Base-by-base conservation (phyloP, 2,888 invertebrate genomes). In the Eupithecia dodoneata region DNA sequence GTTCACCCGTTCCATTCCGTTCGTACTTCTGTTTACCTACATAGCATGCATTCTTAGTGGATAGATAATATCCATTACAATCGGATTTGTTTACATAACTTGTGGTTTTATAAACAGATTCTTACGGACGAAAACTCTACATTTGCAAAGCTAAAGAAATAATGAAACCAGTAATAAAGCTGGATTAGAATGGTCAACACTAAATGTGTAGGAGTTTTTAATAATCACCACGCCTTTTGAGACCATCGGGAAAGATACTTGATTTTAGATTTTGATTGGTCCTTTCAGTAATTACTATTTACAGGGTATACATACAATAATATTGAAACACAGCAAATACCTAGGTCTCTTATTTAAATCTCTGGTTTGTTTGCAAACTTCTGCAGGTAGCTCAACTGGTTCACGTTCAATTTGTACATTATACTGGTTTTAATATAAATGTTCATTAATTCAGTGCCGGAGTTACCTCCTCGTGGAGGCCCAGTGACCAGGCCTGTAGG, bases 381-480 rank as follows among this genome's bases (percentile, higher is more conserved):
- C 49, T 49, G 49, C 2, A 0, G 15, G 15, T 52, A 15, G 49
- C 49, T 52, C 12, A 15, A 52, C 49, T 52, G 15, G 13, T 52
- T 15, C 15, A 52, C 15, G 13, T 52, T 5, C 5, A 52, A 9
- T 52, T 52, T 15, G 4, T 10, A 10, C 12, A 2, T 66, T 41
- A 9, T 65, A 41, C 15, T 42, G 66, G 52, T 52, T 15, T 15
- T 15, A 15, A 55, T 55, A 18, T 55, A n/a, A 59, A 59, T 59
- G 18, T 59, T 9, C 4, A n/a, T 15, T 59, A 30, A 10, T 63
- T 1, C 81, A 86, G 97, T 97, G 30, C 98, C 98, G 2, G 98
- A 98, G 94, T 91, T 98, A 78, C 98, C 98, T 0, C 98, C 98
- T 2, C 96, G 98, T 75, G 96, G 98, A 74, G 96, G 98, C 42